Evolutionary conservation across 2,888 invertebrate species (phyloP).

Genomic region (Tiliacea aurago): DNA sequence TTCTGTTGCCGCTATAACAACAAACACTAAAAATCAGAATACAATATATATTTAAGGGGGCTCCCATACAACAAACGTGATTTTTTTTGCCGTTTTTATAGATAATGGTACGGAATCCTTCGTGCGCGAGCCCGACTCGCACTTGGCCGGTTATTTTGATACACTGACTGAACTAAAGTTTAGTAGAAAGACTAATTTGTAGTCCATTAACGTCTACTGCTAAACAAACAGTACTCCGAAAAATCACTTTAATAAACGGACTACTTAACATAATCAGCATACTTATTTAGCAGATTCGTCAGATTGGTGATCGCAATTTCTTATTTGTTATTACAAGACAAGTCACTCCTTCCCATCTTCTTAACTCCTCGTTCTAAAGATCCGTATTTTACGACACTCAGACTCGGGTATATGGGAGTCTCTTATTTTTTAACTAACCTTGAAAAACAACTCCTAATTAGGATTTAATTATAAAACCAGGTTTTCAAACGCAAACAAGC

Average conservation of each 20-base stretch:
- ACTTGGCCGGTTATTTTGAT: background rate
- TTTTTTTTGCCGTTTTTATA: no score
- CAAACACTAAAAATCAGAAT: no score
- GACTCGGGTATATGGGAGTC: background rate
- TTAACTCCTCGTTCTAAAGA: background rate
- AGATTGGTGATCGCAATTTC: background rate
- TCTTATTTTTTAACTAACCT: background rate
- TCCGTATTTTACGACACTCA: background rate
- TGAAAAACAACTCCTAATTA: background rate
- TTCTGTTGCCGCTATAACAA: no score
- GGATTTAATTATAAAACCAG: slow-evolving; percentile 2
- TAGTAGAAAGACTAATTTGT: no score
- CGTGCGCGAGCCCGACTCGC: no score
- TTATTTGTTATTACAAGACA: background rate
- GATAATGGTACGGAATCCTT: no score
- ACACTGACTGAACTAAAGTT: background rate
- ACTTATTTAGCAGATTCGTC: background rate
- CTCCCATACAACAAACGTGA: no score
- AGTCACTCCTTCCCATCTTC: background rate
- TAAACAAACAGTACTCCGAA: background rate
- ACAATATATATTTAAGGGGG: no score
- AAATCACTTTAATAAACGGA: background rate
- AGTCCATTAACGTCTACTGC: background rate
- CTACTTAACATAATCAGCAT: background rate
- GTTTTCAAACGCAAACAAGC: slow-evolving; percentile 11